These are phyloP conservation scores for Spongilla lacustris DNA, from an alignment of 37 sponge, comb jelly and placozoan genomes.

Conservation along the genomic window DNA sequence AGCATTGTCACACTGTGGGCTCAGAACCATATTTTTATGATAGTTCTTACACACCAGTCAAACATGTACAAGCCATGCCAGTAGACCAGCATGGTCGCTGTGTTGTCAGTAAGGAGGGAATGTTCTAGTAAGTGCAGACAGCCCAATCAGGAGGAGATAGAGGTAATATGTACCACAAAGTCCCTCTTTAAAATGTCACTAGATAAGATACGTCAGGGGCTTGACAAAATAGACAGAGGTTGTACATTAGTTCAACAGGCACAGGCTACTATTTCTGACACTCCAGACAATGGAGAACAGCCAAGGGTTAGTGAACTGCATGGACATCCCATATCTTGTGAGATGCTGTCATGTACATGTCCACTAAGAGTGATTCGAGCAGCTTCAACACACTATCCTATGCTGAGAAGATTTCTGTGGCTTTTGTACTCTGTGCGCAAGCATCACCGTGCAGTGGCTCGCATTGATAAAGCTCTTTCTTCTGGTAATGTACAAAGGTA, in stretches of 20 bases:
- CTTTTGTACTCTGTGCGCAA: constrained; percentile 4
- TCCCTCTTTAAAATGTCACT: not conserved
- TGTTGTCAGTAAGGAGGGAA: constrained; percentile 18
- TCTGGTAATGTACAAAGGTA: not conserved
- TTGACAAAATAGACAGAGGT: not conserved
- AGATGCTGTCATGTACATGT: not conserved
- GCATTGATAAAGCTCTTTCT: constrained; percentile 6
- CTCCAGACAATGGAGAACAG: not conserved
- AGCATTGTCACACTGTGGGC: constrained; percentile 1
- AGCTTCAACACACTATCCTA: constrained; percentile 10
- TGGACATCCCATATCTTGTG: constrained; percentile 24
- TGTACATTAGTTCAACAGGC: constrained; percentile 1
- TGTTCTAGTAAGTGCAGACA: constrained; percentile 12
- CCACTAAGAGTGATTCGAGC: constrained; percentile 17
- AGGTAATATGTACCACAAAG: not conserved
- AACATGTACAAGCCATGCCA: constrained; percentile 2
- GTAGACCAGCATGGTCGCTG: constrained; percentile 29
- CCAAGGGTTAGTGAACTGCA: not conserved
- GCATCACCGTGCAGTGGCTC: not conserved
- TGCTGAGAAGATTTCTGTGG: not conserved
- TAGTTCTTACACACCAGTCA: not conserved
- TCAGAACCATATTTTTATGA: constrained; percentile 35
- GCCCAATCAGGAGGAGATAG: constrained; percentile 1
- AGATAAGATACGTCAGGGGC: not conserved
- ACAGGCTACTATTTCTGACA: not conserved